phyloP scores from a whole-genome alignment of 2,888 invertebrate species.

The Cantharis flavilabris region DNA sequence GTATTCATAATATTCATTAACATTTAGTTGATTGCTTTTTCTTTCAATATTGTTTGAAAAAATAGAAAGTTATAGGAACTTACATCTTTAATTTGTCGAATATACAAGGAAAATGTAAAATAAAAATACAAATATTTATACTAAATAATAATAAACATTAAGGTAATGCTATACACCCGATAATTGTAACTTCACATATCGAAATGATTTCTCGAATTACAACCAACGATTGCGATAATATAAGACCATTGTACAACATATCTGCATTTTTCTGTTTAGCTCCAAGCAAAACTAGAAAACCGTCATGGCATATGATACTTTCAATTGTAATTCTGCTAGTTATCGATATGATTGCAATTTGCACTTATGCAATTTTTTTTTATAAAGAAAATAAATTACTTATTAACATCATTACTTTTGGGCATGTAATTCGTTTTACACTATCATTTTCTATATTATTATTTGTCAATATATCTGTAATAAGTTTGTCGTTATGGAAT shows the following conservation, averaged over 20 bases:
- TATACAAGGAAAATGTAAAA: too few relatives aligned
- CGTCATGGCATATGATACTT: neutral
- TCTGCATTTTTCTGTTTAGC: neutral
- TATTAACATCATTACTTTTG: neutral
- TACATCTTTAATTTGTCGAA: neutral
- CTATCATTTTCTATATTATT: neutral
- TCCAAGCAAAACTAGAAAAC: neutral
- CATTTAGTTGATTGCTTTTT: too few relatives aligned
- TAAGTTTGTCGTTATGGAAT: neutral
- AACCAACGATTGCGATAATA: neutral
- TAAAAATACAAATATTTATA: neutral
- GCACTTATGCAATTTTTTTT: neutral
- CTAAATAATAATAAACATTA: neutral
- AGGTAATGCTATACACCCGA: neutral
- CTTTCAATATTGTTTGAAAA: too few relatives aligned
- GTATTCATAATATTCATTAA: too few relatives aligned
- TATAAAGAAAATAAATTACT: neutral
- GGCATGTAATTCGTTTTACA: neutral
- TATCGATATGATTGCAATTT: neutral
- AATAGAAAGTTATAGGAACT: too few relatives aligned
- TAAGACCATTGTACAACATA: neutral
- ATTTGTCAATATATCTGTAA: neutral
- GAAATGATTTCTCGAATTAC: neutral
- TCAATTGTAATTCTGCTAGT: neutral
- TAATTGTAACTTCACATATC: too few relatives aligned